Percentiles rank a stretch among this genome's conserved stretches.
These are phyloP conservation scores for Argyra leucocephala DNA, from an alignment of 2,888 invertebrate genomes.

Conservation along the genomic window DNA sequence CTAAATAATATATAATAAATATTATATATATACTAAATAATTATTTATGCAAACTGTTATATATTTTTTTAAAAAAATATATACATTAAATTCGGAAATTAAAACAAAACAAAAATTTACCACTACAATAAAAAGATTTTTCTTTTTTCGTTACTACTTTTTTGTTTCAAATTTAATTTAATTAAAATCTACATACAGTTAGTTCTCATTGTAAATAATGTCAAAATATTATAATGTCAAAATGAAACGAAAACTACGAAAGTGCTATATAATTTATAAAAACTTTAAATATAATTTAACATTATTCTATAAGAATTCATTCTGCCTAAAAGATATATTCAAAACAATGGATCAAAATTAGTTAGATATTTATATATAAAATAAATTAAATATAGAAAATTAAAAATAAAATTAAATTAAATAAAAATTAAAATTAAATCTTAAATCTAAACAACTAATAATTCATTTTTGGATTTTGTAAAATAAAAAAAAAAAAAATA, in stretches of 20 bases:
- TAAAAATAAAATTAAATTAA: constrained; percentile 7
- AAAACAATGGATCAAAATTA: constrained; percentile 19
- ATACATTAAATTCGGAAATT: too few relatives aligned
- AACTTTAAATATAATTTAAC: neutral
- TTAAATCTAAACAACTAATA: constrained; percentile 13
- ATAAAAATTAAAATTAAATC: constrained; percentile 14
- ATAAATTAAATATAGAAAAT: neutral
- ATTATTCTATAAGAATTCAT: constrained; percentile 1
- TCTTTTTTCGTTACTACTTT: too few relatives aligned
- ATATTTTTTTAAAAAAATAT: too few relatives aligned
- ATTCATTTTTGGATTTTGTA: neutral
- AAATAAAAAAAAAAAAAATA: neutral
- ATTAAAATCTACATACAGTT: too few relatives aligned
- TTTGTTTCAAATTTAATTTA: too few relatives aligned
- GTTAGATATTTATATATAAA: neutral
- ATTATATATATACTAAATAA: too few relatives aligned
- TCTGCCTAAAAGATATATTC: constrained; percentile 2
- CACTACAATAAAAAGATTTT: too few relatives aligned
- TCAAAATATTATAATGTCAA: too few relatives aligned
- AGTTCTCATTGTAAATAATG: too few relatives aligned
- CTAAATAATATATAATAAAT: too few relatives aligned
- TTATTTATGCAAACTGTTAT: too few relatives aligned
- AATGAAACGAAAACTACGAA: constrained; percentile 3
- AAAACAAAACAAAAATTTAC: too few relatives aligned
- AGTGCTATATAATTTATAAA: neutral